Conservation (phyloP, 2,113 vertebrate species). For the Calypte anna region DNA sequence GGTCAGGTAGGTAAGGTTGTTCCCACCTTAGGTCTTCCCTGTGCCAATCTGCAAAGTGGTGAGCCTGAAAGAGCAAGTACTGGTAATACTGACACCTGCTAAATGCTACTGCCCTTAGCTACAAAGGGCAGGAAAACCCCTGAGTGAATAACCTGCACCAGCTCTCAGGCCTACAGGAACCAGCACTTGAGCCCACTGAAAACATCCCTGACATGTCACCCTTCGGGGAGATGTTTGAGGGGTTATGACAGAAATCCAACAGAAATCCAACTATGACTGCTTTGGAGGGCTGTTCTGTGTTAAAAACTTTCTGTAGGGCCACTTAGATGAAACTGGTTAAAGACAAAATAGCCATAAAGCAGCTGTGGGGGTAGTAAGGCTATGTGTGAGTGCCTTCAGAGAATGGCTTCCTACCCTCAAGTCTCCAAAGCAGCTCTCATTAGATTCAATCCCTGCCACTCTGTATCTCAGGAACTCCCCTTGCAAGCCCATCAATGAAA, state of each 20-base stretch:
- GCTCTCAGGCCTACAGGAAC: background rate
- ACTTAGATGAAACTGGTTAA: background rate
- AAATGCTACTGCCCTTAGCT: background rate
- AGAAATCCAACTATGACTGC: background rate
- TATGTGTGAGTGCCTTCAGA: accelerated
- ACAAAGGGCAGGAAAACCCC: background rate
- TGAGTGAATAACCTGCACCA: background rate
- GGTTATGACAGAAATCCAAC: background rate
- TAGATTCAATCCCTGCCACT: background rate
- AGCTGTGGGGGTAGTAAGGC: background rate
- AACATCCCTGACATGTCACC: background rate
- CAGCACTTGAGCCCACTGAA: background rate
- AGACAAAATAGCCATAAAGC: background rate
- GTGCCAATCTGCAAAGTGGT: background rate
- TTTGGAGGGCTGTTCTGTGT: background rate
- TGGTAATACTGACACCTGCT: background rate
- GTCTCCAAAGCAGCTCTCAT: background rate
- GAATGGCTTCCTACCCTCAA: background rate
- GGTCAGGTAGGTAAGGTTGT: background rate
- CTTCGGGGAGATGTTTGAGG: background rate
- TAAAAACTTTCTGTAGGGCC: background rate
- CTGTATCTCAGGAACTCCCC: background rate
- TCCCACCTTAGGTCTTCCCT: background rate
- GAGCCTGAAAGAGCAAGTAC: background rate
- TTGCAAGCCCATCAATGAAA: background rate